These are phyloP conservation scores for Pristionchus arcanus DNA, from an alignment of 2,888 invertebrate genomes.

Conservation along the genomic window DNA sequence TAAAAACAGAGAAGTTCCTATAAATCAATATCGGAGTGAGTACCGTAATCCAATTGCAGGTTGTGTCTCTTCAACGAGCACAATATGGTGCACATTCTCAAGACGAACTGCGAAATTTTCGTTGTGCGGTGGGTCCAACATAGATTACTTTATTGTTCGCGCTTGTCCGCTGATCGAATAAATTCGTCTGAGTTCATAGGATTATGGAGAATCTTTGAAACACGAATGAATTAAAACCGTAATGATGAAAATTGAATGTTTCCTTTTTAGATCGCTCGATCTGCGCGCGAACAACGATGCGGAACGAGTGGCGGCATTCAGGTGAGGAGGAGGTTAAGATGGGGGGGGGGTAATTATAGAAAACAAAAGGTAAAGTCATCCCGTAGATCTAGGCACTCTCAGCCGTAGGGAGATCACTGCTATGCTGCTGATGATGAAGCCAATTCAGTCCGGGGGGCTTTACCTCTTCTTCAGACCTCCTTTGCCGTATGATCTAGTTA, in stretches of 20 bases:
- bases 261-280: conserved; percentile 89
- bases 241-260: background rate
- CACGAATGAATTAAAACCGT: background rate
- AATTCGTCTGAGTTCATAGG: background rate
- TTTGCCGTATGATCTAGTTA: no score
- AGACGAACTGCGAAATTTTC: conserved; percentile 68
- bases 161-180: no score
- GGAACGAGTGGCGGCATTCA: conserved; percentile 92
- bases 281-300: conserved; percentile 88
- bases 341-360: background rate
- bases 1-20: no score
- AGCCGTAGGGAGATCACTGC: no score
- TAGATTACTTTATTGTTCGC: background rate
- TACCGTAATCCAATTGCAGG: background rate
- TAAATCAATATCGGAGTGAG: background rate
- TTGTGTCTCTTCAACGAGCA: conserved; percentile 62
- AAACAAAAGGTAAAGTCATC: no score
- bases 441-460: no score
- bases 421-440: no score
- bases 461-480: no score
- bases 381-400: no score
- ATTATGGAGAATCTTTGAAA: background rate
- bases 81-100: conserved; percentile 64
- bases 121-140: conserved; percentile 60
- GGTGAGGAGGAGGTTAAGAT: conserved; percentile 80